Evolutionary conservation across 92 coral and sea anemone genomes (phyloP), one percentile per base, ranked within the genome.

Genomic region (Parazoanthus atlanticus): DNA sequence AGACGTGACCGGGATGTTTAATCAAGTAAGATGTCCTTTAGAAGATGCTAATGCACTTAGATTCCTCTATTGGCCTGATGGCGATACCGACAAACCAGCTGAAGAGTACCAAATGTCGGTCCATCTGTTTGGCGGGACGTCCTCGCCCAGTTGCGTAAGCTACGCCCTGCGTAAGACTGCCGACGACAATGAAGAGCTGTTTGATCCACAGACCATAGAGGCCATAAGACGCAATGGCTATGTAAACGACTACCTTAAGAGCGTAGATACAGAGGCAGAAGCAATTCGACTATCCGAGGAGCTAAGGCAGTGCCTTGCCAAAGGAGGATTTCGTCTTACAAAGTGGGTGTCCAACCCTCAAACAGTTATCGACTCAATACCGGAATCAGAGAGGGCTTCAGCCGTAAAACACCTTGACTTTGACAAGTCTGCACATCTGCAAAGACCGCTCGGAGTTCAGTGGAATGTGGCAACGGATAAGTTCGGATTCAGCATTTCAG

Each of bases 111-210:
- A 81, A 90, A 91, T 91, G 91, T 72, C 61, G 7, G 91, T 88
- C 56, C 90, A 91, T 75, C 80, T 91, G 16, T 91, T 91, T 30
- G 91, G 91, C 8, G 90, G 88, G 1, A 84, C 89, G 15, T 87
- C 90, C 30, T 91, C 88, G 26, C 92, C 90, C 28, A 90, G 92
- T 87, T 89, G 92, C 76, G 92, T 89, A 41, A 85, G 85, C 86
- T 90, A 85, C 36, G 90, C 92, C 54, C 81, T 90, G 46, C 88
- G 46, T 32, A 58, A 85, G 86, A 90, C 87, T 40, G 90, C 86
- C 71, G 81, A 65, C 38, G 92, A 90, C 88, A 85, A 90, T 31
- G 43, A 79, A 54, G 70, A 47, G 1, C 70, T 52, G 26, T 79
- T 79, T 47, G 71, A 52, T 31, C 67, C 69, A 47, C 69, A 78